A percentile compares a stretch with the other conserved stretches of the same genome.
These are phyloP conservation scores for Idaea dimidiata DNA, from an alignment of 2,888 invertebrate genomes.

Conservation along the genomic window DNA sequence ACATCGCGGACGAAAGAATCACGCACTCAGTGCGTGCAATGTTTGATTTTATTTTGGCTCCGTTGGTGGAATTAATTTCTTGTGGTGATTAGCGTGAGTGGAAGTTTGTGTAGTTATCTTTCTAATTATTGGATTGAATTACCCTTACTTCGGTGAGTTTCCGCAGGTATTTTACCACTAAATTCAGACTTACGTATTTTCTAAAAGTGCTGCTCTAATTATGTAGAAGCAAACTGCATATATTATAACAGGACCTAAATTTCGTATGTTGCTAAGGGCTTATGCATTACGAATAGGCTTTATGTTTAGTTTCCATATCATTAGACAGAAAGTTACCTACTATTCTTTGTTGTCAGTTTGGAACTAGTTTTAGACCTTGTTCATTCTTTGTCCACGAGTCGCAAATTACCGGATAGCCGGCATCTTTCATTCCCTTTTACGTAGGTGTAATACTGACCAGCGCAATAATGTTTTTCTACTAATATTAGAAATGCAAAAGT, in stretches of 20 bases:
- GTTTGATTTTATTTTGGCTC: conserved; percentile 16
- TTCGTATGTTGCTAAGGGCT: not conserved
- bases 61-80: conserved; percentile 8
- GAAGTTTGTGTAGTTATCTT: not conserved
- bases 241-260: not conserved
- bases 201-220: not conserved
- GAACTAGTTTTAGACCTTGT: not conserved
- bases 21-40: conserved; percentile 26
- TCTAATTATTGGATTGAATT: not conserved
- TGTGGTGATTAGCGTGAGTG: conserved; percentile 15
- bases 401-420: not conserved
- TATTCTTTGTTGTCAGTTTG: not conserved
- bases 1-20: conserved; percentile 13
- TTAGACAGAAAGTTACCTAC: not conserved
- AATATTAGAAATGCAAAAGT: no score
- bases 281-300: not conserved
- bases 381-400: not conserved
- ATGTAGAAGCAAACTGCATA: not conserved
- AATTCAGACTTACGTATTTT: not conserved
- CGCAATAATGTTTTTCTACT: not conserved
- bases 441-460: not conserved
- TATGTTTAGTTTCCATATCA: not conserved
- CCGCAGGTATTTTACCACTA: not conserved
- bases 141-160: not conserved
- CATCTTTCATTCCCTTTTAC: not conserved